Conservation (phyloP, 1,140 invertebrate species). For the Gryllus bimaculatus region DNA sequence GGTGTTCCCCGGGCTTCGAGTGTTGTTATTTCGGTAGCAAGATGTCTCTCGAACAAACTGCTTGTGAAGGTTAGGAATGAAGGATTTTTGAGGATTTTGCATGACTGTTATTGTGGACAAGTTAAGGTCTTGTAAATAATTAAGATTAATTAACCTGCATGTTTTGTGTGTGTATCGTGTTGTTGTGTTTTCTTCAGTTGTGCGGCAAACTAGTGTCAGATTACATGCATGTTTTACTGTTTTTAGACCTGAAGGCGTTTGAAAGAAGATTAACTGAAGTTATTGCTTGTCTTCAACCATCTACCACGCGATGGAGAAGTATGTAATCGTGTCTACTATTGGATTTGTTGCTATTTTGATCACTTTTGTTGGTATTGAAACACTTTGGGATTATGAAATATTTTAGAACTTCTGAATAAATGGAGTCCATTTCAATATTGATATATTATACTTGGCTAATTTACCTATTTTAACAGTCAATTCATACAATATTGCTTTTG, state of each 20-base stretch:
- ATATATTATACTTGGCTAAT: too few species aligned
- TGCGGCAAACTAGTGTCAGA: neutral
- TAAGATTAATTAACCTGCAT: neutral
- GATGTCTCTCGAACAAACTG: conserved; percentile 16
- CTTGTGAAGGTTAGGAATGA: conserved; percentile 16
- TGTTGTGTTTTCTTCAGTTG: neutral
- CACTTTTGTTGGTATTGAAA: too few species aligned
- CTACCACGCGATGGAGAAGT: conserved; percentile 89
- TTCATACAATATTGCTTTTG: too few species aligned
- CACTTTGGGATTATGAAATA: too few species aligned
- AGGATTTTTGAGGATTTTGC: neutral
- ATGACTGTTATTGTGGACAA: neutral
- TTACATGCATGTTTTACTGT: conserved; percentile 29
- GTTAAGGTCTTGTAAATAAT: neutral
- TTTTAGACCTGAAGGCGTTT: conserved; percentile 92
- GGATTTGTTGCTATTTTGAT: too few species aligned
- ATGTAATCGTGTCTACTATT: conserved; percentile 29
- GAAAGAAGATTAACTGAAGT: conserved; percentile 92
- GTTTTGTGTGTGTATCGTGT: neutral
- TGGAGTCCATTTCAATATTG: too few species aligned
- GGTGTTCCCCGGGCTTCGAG: too few species aligned
- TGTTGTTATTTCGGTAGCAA: neutral
- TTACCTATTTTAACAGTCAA: too few species aligned
- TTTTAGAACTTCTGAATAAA: too few species aligned
- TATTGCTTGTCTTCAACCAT: conserved; percentile 84